Evolutionary conservation across 2,888 invertebrate genomes (phyloP).

Genomic region (Xestia xanthographa): DNA sequence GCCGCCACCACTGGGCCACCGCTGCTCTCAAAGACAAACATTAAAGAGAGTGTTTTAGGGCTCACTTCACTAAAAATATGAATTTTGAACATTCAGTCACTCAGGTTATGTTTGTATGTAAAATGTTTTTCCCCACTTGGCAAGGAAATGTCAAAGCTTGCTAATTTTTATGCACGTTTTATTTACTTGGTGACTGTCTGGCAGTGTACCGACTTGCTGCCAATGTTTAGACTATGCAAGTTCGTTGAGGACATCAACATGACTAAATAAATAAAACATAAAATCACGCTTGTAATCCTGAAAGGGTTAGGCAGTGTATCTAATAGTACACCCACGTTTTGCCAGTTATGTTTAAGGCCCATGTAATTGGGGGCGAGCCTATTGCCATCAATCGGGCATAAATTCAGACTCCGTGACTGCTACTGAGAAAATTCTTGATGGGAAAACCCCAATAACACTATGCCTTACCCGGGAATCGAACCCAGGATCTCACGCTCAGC

Average conservation of each 20-base stretch:
- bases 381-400: too few species aligned
- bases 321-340: not conserved
- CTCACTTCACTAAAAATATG: not conserved
- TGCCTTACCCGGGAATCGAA: too few species aligned
- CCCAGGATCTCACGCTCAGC: too few species aligned
- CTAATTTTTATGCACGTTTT: not conserved
- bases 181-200: not conserved
- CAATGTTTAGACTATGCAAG: constrained; percentile 14
- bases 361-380: not conserved
- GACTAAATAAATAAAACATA: not conserved
- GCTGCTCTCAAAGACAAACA: too few species aligned
- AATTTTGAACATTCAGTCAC: not conserved
- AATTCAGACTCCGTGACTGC: too few species aligned
- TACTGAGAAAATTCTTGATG: too few species aligned
- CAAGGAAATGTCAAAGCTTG: constrained; percentile 1
- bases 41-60: not conserved
- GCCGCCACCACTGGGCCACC: too few species aligned
- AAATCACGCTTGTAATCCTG: not conserved
- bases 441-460: too few species aligned
- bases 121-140: constrained; percentile 20
- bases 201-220: constrained; percentile 8
- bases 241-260: not conserved
- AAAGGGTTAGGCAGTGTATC: not conserved
- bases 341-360: not conserved
- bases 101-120: too few species aligned